Percentiles rank a stretch among this genome's conserved stretches.
These are phyloP conservation scores for Bubo scandiacus DNA, from an alignment of 2,113 vertebrate genomes.

Conservation along the genomic window DNA sequence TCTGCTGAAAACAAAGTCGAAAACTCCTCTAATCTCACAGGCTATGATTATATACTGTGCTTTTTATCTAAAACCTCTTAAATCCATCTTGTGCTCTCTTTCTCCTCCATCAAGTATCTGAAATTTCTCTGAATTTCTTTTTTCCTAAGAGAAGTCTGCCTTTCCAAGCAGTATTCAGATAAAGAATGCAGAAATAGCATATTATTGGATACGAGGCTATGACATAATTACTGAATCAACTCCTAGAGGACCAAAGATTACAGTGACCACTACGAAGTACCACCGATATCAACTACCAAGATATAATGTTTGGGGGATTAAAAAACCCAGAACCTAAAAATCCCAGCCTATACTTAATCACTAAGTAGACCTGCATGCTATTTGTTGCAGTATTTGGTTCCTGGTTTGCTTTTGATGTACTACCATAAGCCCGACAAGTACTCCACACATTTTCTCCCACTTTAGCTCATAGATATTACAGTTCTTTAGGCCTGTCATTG, in stretches of 20 bases:
- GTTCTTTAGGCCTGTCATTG: neutral
- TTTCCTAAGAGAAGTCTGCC: neutral
- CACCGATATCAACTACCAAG: neutral
- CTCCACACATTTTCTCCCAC: neutral
- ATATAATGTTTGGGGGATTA: fast-evolving
- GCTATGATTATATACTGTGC: neutral
- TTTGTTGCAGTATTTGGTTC: neutral
- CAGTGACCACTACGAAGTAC: neutral
- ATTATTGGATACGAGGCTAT: neutral
- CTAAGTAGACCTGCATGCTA: neutral
- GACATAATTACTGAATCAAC: neutral
- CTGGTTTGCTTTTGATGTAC: neutral
- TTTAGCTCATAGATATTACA: neutral
- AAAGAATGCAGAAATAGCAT: neutral
- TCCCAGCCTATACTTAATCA: neutral
- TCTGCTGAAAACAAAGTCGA: neutral
- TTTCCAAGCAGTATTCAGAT: neutral
- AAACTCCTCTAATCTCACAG: neutral
- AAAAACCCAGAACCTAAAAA: neutral
- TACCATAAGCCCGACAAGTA: neutral
- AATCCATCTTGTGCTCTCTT: neutral
- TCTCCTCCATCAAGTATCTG: neutral
- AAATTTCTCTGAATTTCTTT: neutral
- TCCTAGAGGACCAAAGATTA: neutral
- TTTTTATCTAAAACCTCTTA: neutral